A percentile compares a stretch with the other conserved stretches of the same genome.
These are phyloP conservation scores for Bubo blakistoni DNA, from an alignment of 2,113 vertebrate species.

Conservation along the genomic window DNA sequence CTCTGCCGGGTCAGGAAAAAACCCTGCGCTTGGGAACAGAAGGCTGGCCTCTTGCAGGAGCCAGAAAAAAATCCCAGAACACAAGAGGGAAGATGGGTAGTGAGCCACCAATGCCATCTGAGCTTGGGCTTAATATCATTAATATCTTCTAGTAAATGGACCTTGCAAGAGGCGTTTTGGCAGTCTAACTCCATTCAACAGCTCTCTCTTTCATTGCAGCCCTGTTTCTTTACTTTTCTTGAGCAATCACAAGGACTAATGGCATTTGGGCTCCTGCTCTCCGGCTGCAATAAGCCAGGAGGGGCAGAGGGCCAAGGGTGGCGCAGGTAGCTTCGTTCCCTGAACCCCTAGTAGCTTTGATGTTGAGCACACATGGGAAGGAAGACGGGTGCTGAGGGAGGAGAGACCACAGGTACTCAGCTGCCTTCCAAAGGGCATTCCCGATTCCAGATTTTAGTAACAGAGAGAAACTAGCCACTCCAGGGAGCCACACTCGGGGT, in stretches of 20 bases:
- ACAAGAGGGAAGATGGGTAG: neutral
- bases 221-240: neutral
- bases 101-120: neutral
- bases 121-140: neutral
- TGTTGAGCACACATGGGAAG: neutral
- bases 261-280: neutral
- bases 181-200: neutral
- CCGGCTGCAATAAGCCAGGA: neutral
- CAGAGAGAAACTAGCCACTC: neutral
- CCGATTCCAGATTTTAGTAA: neutral
- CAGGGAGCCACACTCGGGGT: neutral
- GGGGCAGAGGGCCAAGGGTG: neutral
- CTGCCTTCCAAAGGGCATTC: neutral
- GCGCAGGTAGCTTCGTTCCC: neutral
- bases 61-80: neutral
- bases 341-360: neutral
- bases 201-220: neutral
- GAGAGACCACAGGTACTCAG: accelerated
- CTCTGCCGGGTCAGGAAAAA: neutral
- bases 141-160: neutral
- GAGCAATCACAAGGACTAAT: neutral
- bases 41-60: neutral
- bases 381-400: neutral
- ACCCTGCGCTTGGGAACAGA: neutral
- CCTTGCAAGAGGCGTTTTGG: neutral